phyloP scores from a whole-genome alignment of 2,888 invertebrate species.

The Ormyrus pomaceus region DNA sequence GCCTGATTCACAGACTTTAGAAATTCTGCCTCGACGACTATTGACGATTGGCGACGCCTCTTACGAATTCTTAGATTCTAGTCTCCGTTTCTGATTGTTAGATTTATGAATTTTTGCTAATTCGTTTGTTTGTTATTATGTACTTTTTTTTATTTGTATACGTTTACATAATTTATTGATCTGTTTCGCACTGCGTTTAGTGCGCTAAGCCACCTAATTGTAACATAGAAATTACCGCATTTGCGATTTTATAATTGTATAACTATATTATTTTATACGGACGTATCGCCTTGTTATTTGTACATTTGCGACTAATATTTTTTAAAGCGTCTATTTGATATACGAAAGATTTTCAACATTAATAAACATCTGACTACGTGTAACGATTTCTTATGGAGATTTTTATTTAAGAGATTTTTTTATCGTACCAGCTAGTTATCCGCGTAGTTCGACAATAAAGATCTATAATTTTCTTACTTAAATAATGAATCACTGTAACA shows the following conservation, averaged over 20 bases:
- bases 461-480: constrained; percentile 36
- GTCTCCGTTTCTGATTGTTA: constrained; percentile 55
- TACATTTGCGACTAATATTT: constrained; percentile 40
- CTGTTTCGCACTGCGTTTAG: constrained; percentile 18
- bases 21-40: constrained; percentile 29
- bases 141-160: constrained; percentile 49
- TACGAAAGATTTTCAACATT: not conserved
- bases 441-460: constrained; percentile 34
- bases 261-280: constrained; percentile 34
- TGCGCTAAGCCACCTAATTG: constrained; percentile 36
- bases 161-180: constrained; percentile 54
- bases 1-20: constrained; percentile 44
- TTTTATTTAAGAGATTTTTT: constrained; percentile 37
- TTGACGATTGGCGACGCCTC: constrained; percentile 41
- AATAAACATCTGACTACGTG: constrained; percentile 29
- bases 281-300: constrained; percentile 51
- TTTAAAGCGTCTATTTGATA: constrained; percentile 32
- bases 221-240: constrained; percentile 21
- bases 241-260: constrained; percentile 29
- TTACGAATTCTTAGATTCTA: constrained; percentile 56
- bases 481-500: constrained; percentile 31
- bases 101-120: constrained; percentile 35
- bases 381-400: constrained; percentile 8
- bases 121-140: constrained; percentile 48
- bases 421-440: constrained; percentile 23